These are phyloP conservation scores for Steinernema carpocapsae DNA, from an alignment of 2,888 invertebrate genomes.

Conservation along the genomic window DNA sequence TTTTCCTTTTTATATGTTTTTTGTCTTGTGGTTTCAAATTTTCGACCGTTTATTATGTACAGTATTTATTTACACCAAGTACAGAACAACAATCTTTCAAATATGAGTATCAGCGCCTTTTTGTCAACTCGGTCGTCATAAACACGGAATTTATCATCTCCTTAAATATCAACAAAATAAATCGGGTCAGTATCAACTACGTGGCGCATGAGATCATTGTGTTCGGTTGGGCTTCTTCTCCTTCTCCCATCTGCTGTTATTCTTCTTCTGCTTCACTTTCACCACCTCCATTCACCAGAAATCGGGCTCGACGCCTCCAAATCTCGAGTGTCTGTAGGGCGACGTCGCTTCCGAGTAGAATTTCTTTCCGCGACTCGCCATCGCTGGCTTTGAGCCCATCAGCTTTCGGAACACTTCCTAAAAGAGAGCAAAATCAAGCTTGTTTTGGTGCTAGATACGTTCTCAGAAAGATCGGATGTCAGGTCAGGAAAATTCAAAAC, in stretches of 20 bases:
- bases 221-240: background rate
- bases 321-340: background rate
- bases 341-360: slow-evolving; percentile 23
- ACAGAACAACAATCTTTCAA: too few relatives aligned
- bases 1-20: too few relatives aligned
- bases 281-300: background rate
- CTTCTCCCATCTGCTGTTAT: too few relatives aligned
- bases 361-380: slow-evolving; percentile 28
- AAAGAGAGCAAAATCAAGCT: background rate
- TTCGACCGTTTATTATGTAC: too few relatives aligned
- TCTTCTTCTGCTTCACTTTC: too few relatives aligned
- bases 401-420: slow-evolving; percentile 23
- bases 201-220: slow-evolving; percentile 24
- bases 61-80: too few relatives aligned
- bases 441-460: too few relatives aligned
- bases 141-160: slow-evolving; percentile 28
- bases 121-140: too few relatives aligned
- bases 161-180: slow-evolving; percentile 19
- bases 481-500: too few relatives aligned
- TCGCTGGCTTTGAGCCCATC: slow-evolving; percentile 29
- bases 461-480: too few relatives aligned
- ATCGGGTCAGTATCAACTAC: slow-evolving; percentile 22
- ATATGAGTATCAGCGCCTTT: too few relatives aligned
- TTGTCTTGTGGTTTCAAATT: too few relatives aligned
- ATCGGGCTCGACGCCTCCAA: slow-evolving; percentile 1